Base-by-base conservation (phyloP, 2,888 invertebrate species). In the Tuberolachnus salignus region DNA sequence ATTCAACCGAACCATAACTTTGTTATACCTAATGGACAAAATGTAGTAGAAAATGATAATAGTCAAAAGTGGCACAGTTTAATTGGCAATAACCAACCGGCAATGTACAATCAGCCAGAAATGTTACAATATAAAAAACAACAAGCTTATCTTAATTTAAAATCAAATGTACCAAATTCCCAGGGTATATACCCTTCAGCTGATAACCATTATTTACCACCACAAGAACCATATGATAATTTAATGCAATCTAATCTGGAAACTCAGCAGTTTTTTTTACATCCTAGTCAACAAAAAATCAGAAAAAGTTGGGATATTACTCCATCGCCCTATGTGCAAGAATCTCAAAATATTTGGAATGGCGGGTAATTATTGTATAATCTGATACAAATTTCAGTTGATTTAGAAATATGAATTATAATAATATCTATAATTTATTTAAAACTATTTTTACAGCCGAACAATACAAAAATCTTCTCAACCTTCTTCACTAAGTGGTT, bases 61-160 rank as follows among this genome's bases (percentile, higher is more conserved):
- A 49, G 51, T 44, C 82, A 82, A 80, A 82, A 82, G 61, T 83
- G 83, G 83, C 82, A 83, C 67, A 83, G 83, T 71, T 64, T 83
- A 19, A 81, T 80, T 26, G 83, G 85, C 84, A 83, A 87, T 85
- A 83, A 86, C 84, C 84, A 86, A 83, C 85, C 86, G 74, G 85
- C 86, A 49, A 81, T 81, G 82, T 80, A 66, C 26, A 75, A 71
- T 67, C 80, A 72, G 46, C 82, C 71, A 49, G 80, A 69, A 3
- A 64, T 78, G 16, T 51, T 55, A 3, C 64, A 80, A 21, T 82
- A 82, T 81, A 34, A 34, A 6, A 34, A 34, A 34, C 83, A 83
- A 69, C 83, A 81, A 66, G 82, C 82, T 63, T 83, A 83, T 72
- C 81, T 82, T 42, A 83, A 83, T 59, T 82, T 82, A 81, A 49